Evolutionary conservation across 2,113 vertebrate genomes (phyloP).

Genomic region (Chaetops frenatus): DNA sequence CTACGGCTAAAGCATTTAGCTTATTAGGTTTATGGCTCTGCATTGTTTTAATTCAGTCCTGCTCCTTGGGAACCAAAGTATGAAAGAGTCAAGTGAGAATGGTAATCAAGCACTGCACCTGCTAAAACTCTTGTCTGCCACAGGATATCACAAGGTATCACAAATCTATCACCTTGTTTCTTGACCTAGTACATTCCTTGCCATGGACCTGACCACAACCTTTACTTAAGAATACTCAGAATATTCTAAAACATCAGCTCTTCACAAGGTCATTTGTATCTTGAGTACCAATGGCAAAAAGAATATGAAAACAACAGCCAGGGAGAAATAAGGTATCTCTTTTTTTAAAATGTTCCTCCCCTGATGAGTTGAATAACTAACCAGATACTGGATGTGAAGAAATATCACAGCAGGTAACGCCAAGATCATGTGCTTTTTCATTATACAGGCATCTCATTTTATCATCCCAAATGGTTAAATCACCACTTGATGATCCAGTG

Average conservation of each 20-base stretch:
- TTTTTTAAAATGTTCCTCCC: not conserved
- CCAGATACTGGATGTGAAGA: constrained; percentile 72
- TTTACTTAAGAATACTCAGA: not conserved
- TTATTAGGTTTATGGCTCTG: not conserved
- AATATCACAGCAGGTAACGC: constrained; percentile 86
- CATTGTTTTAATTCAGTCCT: not conserved
- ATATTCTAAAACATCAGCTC: not conserved
- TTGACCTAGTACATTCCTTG: not conserved
- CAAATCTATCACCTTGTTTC: not conserved
- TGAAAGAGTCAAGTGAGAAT: not conserved
- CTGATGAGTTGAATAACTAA: constrained; percentile 55
- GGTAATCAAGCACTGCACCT: not conserved
- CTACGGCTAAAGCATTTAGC: not conserved
- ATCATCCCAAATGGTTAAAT: constrained; percentile 83
- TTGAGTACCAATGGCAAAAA: not conserved
- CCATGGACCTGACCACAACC: not conserved
- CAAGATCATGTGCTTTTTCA: constrained; percentile 91
- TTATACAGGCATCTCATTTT: constrained; percentile 75
- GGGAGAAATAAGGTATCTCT: not conserved
- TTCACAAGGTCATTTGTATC: not conserved
- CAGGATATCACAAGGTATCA: no score
- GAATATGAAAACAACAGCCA: not conserved
- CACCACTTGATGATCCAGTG: constrained; percentile 87
- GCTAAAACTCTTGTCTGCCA: not conserved
- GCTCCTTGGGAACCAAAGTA: not conserved